Base-by-base conservation (phyloP, 2,888 invertebrate genomes). In the Ophonus ardosiacus region DNA sequence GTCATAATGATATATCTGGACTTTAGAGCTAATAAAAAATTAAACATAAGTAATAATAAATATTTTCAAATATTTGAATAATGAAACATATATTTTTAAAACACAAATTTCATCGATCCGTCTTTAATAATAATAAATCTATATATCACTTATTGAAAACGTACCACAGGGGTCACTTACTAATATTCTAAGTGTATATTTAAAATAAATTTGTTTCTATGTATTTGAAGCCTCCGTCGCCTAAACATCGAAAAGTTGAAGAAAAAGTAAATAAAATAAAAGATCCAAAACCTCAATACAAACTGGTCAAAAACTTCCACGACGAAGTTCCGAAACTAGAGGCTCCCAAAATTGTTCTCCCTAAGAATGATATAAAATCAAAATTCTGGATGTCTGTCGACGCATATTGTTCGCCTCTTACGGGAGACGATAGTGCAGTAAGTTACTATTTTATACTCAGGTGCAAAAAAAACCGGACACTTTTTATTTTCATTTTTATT, bases 341-440 rank as follows among this genome's bases (percentile, higher is more conserved):
- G 88, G 91, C 94, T 74, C 94, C 94, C 1, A 96, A 96, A 89
- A 92, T 96, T 82, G 91, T 95, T 31, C 90, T 96, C 85, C 96
- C 96, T 17, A 97, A 97, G 91, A 98, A 98, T 90, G 98, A 98
- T 91, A 96, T 96, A 84, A 97, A 98, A 8, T 97, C 98, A 89
- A 97, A 97, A 90, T 98, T 98, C 92, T 99, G 98, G 98, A 94
- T 96, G 56, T 97, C 97, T 0, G 96, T 98, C 0, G 98, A 98
- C 90, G 97, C 98, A 0, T 98, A 97, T 90, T 98, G 98, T 91
- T 95, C 96, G 86, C 97, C 97, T 84, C 94, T 98, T 59, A 96
- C 96, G 86, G 93, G 95, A 86, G 98, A 98, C 89, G 97, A 98
- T 90, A 93, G 97, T 21, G 96, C 96, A 84, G 91, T 91, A 88